Evolutionary conservation across 2,888 invertebrate genomes (phyloP).

Genomic region (Drosophila subquinaria): DNA sequence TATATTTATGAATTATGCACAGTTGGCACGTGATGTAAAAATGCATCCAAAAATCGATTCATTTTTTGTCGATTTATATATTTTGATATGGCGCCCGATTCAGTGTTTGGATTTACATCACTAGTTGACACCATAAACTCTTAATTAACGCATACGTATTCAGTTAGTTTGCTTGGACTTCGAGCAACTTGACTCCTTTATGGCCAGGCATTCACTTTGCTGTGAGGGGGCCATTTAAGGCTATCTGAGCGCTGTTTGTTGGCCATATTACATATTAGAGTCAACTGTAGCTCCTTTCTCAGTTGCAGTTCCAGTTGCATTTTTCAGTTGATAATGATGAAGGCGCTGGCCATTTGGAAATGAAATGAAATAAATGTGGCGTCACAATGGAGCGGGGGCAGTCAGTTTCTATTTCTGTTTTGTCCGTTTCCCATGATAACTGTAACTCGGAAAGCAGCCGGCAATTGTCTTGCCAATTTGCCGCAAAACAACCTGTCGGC

Average conservation of each 20-base stretch:
- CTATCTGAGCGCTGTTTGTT: slow-evolving; percentile 64
- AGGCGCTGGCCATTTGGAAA: slow-evolving; percentile 60
- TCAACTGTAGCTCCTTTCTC: slow-evolving; percentile 26
- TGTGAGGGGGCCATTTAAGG: slow-evolving; percentile 56
- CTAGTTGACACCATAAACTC: slow-evolving; percentile 66
- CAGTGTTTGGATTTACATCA: too few species aligned
- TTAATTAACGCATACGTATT: slow-evolving; percentile 64
- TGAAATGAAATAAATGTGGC: slow-evolving; percentile 50
- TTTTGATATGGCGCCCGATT: too few species aligned
- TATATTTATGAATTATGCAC: slow-evolving; percentile 65
- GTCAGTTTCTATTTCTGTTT: slow-evolving; percentile 44
- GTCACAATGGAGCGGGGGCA: slow-evolving; percentile 49
- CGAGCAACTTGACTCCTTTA: slow-evolving; percentile 44
- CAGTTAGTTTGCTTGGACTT: slow-evolving; percentile 9
- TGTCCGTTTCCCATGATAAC: slow-evolving; percentile 74
- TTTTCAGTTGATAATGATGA: slow-evolving; percentile 64
- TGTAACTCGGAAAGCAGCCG: slow-evolving; percentile 47
- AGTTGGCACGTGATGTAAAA: slow-evolving; percentile 46
- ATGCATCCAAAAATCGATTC: too few species aligned
- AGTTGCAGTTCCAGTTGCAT: slow-evolving; percentile 5
- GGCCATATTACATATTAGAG: slow-evolving; percentile 46
- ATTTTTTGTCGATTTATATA: too few species aligned
- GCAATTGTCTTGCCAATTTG: slow-evolving; percentile 78
- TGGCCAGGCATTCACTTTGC: slow-evolving; percentile 69
- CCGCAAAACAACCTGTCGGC: slow-evolving; percentile 74